Conservation (phyloP, 2,113 vertebrate genomes). For the Lucifuga dentata region DNA sequence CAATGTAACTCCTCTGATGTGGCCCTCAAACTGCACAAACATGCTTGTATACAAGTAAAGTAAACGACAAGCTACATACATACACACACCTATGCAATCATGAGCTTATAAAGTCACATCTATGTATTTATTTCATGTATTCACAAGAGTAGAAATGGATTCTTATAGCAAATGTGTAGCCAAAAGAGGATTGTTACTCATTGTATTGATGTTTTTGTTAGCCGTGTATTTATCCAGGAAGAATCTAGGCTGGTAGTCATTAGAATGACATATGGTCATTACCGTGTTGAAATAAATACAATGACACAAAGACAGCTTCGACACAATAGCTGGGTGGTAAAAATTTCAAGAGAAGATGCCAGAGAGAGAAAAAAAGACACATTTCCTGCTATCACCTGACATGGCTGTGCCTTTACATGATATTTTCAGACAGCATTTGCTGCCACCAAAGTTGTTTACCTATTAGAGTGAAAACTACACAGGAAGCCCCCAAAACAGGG, state of each 20-base stretch:
- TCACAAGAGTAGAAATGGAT: constrained; percentile 10
- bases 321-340: constrained; percentile 45
- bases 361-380: constrained; percentile 18
- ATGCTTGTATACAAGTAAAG: constrained; percentile 11
- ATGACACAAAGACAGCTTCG: constrained; percentile 32
- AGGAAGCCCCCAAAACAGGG: constrained; percentile 1
- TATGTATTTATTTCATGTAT: constrained; percentile 6
- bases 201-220: constrained; percentile 3
- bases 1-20: constrained; percentile 70
- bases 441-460: constrained; percentile 68
- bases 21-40: constrained; percentile 58
- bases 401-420: constrained; percentile 54
- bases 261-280: constrained; percentile 9
- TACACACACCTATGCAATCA: constrained; percentile 5
- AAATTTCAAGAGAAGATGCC: constrained; percentile 39
- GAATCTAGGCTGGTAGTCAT: constrained; percentile 19
- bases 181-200: background rate
- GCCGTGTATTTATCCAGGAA: constrained; percentile 31
- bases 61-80: background rate
- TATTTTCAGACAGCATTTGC: constrained; percentile 57
- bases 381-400: constrained; percentile 62
- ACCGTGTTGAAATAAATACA: constrained; percentile 46
- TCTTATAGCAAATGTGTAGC: background rate
- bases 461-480: constrained; percentile 55
- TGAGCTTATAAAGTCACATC: background rate